Base-by-base conservation (phyloP, 2,888 invertebrate genomes). In the Chymomyza caudatula region DNA sequence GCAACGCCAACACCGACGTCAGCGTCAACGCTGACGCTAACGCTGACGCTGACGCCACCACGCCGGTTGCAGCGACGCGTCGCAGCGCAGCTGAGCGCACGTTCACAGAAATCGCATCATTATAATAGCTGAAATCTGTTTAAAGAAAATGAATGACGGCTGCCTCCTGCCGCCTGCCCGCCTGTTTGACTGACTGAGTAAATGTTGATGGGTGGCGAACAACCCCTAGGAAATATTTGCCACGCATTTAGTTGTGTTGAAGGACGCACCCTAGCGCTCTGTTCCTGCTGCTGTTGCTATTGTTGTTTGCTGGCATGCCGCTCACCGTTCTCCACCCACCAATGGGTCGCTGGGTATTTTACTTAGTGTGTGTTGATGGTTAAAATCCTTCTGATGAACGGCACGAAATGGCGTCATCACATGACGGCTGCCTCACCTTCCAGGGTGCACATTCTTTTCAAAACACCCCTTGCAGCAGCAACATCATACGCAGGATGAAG, bases 51-150 rank as follows among this genome's bases (percentile, higher is more conserved):
- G 43, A 8, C 19, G 42, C 42, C 6, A n/a, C 20, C 42, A 42
- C 15, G 4, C 4, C 44, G n/a, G 15, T 44, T 44, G 44, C 44
- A 44, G 44, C 44, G n/a, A n/a, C n/a, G n/a, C 44, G 44, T 37
- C 23, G 56, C 57, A 37, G 54, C 13, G 42, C 22, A 29, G 55
- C 68, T 20, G 19, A 8, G 11, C 43, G n/a, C 47, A 43, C 20
- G 53, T 62, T 54, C 55, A 29, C 53, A 71, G 68, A 67, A 83
- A 69, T 83, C 83, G 87, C 83, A 86, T 83, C 87, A 77, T 79
- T 85, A 76, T 76, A 77, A 85, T 86, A 77, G 79, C 67, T 76
- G 67, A 77, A 79, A 79, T 79, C 78, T 81, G 81, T 73, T 80
- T 69, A 84, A 76, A 43, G 52, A 59, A 63, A 76, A 68, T 75